Evolutionary conservation across 1,140 invertebrate genomes (phyloP).

Genomic region (Mylabris phalerata): DNA sequence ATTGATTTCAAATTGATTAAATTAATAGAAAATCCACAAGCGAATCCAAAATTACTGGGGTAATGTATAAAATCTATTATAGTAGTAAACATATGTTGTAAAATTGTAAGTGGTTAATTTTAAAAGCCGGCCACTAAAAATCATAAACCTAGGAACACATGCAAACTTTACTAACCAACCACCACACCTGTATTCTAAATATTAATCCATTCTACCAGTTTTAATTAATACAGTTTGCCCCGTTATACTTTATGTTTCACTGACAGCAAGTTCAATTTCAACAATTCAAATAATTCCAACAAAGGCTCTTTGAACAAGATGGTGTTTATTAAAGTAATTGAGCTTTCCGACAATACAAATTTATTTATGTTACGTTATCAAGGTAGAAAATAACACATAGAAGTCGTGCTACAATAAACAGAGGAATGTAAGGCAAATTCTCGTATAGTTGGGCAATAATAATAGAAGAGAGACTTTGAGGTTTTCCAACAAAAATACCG

Average conservation of each 20-base stretch:
- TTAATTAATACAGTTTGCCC: constrained; percentile 7
- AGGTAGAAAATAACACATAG: constrained; percentile 8
- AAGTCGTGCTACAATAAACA: too few species aligned
- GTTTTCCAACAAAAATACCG: too few species aligned
- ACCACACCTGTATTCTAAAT: background rate
- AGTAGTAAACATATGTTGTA: too few species aligned
- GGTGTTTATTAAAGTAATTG: constrained; percentile 8
- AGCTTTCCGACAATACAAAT: constrained; percentile 1
- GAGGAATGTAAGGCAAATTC: too few species aligned
- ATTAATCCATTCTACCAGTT: background rate
- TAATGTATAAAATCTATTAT: too few species aligned
- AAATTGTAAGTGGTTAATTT: too few species aligned
- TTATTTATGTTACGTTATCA: constrained; percentile 10
- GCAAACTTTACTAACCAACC: constrained; percentile 5
- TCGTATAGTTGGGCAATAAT: too few species aligned
- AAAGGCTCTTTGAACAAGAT: constrained; percentile 5
- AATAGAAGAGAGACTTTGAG: too few species aligned
- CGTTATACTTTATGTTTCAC: constrained; percentile 7
- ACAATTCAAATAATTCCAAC: background rate
- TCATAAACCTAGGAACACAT: background rate
- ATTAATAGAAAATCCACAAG: too few species aligned
- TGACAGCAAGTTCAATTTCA: background rate
- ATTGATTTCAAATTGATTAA: too few species aligned
- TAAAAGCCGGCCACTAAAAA: too few species aligned
- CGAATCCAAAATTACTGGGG: too few species aligned